phyloP scores from a whole-genome alignment of 1,140 invertebrate genomes.

The Coelopa frigida region DNA sequence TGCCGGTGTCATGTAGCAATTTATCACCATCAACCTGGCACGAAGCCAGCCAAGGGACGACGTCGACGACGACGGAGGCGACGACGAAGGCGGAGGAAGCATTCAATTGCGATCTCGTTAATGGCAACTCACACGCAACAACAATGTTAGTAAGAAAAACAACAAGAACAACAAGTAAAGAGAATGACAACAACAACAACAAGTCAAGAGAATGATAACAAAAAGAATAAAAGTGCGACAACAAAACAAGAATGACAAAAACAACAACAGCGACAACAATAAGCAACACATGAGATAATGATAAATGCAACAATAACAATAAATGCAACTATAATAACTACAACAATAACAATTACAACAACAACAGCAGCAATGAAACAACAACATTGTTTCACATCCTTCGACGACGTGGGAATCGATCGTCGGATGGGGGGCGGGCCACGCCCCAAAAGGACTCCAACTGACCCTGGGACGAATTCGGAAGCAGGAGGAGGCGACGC shows the following conservation, averaged over 20 bases:
- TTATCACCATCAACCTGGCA: conserved; percentile 3
- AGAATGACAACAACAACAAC: conserved; percentile 3
- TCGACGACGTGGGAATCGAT: too few relatives aligned
- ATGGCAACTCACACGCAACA: too few relatives aligned
- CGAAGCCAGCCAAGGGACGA: too few relatives aligned
- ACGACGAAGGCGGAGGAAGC: not conserved
- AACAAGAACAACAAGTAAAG: not conserved
- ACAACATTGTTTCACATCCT: too few relatives aligned
- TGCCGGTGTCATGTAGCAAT: conserved; percentile 5
- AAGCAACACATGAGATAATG: conserved; percentile 7
- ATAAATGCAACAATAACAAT: conserved; percentile 6
- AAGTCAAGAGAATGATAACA: too few relatives aligned
- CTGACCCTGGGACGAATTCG: too few relatives aligned
- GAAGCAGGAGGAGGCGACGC: too few relatives aligned
- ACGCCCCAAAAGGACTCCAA: too few relatives aligned
- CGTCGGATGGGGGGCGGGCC: too few relatives aligned
- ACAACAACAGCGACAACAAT: conserved; percentile 7
- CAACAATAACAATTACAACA: conserved; percentile 7
- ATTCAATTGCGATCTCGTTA: too few relatives aligned
- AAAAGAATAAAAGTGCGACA: too few relatives aligned
- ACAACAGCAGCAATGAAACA: not conserved
- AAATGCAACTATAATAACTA: conserved; percentile 8
- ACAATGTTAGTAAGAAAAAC: not conserved
- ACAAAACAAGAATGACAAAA: conserved; percentile 9
- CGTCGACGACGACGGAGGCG: not conserved